Percentiles rank a stretch among this genome's conserved stretches.
Evolutionary conservation across 2,113 vertebrate species (phyloP).

Genomic region (Emydocephalus ijimae): DNA sequence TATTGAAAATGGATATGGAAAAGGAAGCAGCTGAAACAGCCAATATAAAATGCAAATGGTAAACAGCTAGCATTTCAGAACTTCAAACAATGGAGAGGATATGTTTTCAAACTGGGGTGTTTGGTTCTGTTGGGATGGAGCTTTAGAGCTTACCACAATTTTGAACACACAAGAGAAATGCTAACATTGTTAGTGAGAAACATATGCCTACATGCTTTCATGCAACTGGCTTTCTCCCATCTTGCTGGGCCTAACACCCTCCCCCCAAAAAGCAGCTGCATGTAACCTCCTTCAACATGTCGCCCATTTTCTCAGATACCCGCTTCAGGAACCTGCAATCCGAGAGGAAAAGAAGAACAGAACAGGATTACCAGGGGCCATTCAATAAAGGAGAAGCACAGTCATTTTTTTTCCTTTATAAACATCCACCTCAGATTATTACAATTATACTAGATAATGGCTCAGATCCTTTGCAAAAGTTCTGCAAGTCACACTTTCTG

Average conservation of each 20-base stretch:
- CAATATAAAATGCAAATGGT: constrained; percentile 50
- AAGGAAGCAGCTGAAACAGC: constrained; percentile 41
- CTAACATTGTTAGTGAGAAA: constrained; percentile 81
- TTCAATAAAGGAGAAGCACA: constrained; percentile 62
- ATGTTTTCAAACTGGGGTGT: constrained; percentile 54
- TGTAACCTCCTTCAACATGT: constrained; percentile 96
- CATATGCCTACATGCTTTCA: constrained; percentile 87
- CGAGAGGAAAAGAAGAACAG: constrained; percentile 88
- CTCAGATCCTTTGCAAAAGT: not conserved
- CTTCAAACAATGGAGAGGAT: constrained; percentile 48
- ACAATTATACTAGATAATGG: constrained; percentile 38
- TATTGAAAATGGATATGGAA: constrained; percentile 50
- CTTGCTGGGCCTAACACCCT: constrained; percentile 65
- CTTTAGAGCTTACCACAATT: constrained; percentile 57
- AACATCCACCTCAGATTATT: constrained; percentile 55
- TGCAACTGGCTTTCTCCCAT: constrained; percentile 82
- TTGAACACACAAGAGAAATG: constrained; percentile 62
- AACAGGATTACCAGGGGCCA: constrained; percentile 80
- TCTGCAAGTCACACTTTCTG: constrained; percentile 10
- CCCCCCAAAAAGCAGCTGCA: constrained; percentile 78
- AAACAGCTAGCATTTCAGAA: constrained; percentile 47
- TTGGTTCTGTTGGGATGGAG: constrained; percentile 53
- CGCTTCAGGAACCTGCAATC: constrained; percentile 99
- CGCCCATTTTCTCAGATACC: constrained; percentile 95
- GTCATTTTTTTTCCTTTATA: constrained; percentile 51